Percentiles rank a stretch among this genome's conserved stretches.
These are phyloP conservation scores for Monarcha castaneiventris DNA, from an alignment of 2,113 vertebrate species.

Conservation along the genomic window DNA sequence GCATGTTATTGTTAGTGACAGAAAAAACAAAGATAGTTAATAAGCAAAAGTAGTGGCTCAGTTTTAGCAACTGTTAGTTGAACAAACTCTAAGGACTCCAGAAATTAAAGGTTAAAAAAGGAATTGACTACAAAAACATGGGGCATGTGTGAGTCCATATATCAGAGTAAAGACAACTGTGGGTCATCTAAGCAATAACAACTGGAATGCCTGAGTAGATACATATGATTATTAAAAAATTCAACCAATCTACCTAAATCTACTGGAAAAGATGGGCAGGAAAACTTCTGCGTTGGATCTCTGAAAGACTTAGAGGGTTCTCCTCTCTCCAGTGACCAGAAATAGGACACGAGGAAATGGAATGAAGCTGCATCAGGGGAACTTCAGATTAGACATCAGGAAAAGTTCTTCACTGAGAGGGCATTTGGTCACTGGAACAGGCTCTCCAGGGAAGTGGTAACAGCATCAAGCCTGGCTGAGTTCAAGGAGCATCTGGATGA, in stretches of 20 bases:
- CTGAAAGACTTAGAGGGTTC: background rate
- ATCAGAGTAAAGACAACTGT: background rate
- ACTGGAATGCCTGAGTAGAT: background rate
- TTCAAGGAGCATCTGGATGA: background rate
- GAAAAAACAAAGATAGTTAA: background rate
- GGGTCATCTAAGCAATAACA: background rate
- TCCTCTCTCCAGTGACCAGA: background rate
- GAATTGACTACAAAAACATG: background rate
- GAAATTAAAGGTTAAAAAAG: background rate
- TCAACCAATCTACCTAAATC: background rate
- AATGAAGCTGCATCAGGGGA: background rate
- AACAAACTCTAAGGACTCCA: background rate
- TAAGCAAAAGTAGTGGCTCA: background rate
- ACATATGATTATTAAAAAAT: background rate
- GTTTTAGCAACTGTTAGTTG: background rate
- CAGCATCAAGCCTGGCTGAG: background rate
- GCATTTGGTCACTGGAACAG: background rate
- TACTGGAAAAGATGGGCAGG: background rate
- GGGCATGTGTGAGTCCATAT: fast-evolving
- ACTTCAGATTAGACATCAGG: background rate
- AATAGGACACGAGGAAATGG: fast-evolving
- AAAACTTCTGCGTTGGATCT: background rate
- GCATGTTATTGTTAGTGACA: background rate
- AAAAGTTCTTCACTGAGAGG: background rate
- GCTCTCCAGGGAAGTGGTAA: background rate